Evolutionary conservation across 2,797 vertebrate genomes (phyloP).

Genomic region (Percopsis omiscomaycus): DNA sequence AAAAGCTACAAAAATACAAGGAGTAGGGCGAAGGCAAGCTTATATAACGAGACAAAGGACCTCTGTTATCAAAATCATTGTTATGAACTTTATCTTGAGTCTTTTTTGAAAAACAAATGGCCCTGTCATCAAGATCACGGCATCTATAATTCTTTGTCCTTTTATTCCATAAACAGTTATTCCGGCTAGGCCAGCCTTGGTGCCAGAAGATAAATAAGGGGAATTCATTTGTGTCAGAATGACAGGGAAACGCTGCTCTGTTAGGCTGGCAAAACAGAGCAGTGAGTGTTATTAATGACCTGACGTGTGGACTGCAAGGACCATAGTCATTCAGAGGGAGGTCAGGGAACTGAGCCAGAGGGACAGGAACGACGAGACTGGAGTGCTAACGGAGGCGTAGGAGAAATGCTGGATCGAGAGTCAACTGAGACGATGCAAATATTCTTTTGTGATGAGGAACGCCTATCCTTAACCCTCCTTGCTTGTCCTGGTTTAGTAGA

Average conservation of each 20-base stretch:
- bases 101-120: conserved; percentile 68
- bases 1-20: conserved; percentile 9
- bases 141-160: conserved; percentile 70
- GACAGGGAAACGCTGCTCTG: conserved; percentile 70
- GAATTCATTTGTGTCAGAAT: conserved; percentile 79
- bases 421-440: not conserved
- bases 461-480: no score
- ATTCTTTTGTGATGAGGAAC: no score
- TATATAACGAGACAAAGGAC: conserved; percentile 44
- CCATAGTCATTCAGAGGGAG: conserved; percentile 65
- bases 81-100: conserved; percentile 64
- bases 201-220: conserved; percentile 77
- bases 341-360: conserved; percentile 56
- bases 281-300: conserved; percentile 70
- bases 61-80: conserved; percentile 60
- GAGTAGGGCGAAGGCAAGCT: conserved; percentile 16
- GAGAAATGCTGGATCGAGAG: conserved; percentile 54
- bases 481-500: no score
- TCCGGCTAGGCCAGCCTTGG: conserved; percentile 70
- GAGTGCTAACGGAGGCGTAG: conserved; percentile 46
- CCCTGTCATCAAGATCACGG: conserved; percentile 61
- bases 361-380: conserved; percentile 24
- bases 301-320: conserved; percentile 69
- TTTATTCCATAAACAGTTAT: conserved; percentile 72
- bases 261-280: conserved; percentile 70